phyloP scores from a whole-genome alignment of 2,797 vertebrate genomes.

The Oreonectes daqikongensis region DNA sequence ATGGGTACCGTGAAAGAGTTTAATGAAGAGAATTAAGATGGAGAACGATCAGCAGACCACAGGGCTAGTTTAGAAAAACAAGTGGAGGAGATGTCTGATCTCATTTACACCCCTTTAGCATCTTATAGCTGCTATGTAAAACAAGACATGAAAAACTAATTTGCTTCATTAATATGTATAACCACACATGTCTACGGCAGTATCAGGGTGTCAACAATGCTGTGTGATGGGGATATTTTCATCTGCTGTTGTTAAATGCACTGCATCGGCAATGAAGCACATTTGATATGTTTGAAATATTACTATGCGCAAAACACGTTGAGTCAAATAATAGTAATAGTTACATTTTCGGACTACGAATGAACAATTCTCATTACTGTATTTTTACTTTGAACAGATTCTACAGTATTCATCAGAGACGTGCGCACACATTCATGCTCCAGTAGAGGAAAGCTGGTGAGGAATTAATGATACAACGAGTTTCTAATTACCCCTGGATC shows the following conservation, averaged over 20 bases:
- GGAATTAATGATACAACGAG: slow-evolving; percentile 65
- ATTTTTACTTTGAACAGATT: slow-evolving; percentile 25
- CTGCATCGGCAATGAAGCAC: slow-evolving; percentile 49
- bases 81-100: slow-evolving; percentile 68
- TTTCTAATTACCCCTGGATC: slow-evolving; percentile 59
- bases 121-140: slow-evolving; percentile 66
- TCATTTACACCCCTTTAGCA: slow-evolving; percentile 67
- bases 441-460: slow-evolving; percentile 58
- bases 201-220: slow-evolving; percentile 64
- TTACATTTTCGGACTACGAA: slow-evolving; percentile 43
- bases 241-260: slow-evolving; percentile 47
- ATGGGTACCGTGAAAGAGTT: slow-evolving; percentile 60
- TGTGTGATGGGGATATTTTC: slow-evolving; percentile 64
- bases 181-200: slow-evolving; percentile 60
- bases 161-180: slow-evolving; percentile 73
- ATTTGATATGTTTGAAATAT: slow-evolving; percentile 51
- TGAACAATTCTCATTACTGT: slow-evolving; percentile 15
- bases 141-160: slow-evolving; percentile 70
- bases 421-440: slow-evolving; percentile 11
- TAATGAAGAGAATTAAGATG: slow-evolving; percentile 75
- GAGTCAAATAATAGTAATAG: neutral
- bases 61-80: slow-evolving; percentile 69
- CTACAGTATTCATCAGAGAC: slow-evolving; percentile 12
- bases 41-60: slow-evolving; percentile 67
- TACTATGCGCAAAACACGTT: slow-evolving; percentile 54